phyloP scores from a whole-genome alignment of 2,888 invertebrate species.

The Cotesia congregata region DNA sequence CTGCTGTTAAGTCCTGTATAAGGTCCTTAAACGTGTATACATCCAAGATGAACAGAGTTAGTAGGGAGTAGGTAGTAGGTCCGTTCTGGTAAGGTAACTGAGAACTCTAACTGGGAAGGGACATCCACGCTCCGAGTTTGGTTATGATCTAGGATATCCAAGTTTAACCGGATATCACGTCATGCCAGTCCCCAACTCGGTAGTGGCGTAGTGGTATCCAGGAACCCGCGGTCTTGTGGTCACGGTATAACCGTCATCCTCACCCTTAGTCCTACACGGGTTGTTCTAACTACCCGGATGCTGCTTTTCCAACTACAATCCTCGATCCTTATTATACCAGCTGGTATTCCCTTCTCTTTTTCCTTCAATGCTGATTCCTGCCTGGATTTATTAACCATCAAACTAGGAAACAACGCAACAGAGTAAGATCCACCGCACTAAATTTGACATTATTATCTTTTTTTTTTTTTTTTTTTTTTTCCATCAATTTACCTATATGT shows the following conservation, averaged over 20 bases:
- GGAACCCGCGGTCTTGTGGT: slow-evolving; percentile 42
- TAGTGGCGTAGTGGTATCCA: slow-evolving; percentile 1
- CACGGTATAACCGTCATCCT: slow-evolving; percentile 35
- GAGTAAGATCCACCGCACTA: too few species aligned
- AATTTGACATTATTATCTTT: too few species aligned
- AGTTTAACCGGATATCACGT: slow-evolving; percentile 40
- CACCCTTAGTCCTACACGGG: slow-evolving; percentile 20
- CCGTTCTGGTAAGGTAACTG: too few species aligned
- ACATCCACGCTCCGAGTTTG: slow-evolving; percentile 2
- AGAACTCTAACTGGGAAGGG: neutral
- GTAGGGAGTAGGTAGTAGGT: too few species aligned
- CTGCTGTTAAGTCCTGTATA: too few species aligned
- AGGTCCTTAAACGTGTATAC: too few species aligned
- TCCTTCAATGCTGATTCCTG: neutral
- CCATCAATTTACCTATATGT: too few species aligned
- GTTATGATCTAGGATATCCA: slow-evolving; percentile 38
- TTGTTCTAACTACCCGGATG: slow-evolving; percentile 17
- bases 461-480: too few species aligned
- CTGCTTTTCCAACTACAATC: slow-evolving; percentile 19
- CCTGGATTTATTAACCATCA: too few species aligned
- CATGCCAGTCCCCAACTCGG: slow-evolving; percentile 8
- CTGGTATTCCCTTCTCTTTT: neutral
- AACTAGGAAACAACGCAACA: too few species aligned
- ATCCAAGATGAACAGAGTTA: neutral
- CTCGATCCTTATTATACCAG: neutral